phyloP scores from a whole-genome alignment of 2,888 invertebrate genomes.

The Maniola hyperantus region DNA sequence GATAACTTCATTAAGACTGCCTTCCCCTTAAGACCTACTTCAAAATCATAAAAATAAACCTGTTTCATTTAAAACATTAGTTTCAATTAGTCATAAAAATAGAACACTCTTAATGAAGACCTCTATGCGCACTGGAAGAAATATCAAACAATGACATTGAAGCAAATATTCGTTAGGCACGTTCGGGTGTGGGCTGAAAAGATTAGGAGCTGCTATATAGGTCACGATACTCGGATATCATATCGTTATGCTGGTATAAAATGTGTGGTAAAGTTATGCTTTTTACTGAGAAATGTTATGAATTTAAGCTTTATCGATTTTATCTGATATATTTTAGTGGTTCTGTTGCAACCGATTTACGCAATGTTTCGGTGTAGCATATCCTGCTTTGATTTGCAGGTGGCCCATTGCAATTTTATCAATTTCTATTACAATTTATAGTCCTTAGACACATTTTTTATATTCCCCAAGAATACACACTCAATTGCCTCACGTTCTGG shows the following conservation, averaged over 20 bases:
- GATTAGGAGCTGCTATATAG: constrained; percentile 45
- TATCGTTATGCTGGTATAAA: constrained; percentile 16
- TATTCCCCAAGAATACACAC: too few relatives aligned
- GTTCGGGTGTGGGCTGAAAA: constrained; percentile 57
- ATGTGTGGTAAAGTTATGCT: constrained; percentile 14
- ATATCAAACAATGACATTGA: constrained; percentile 38
- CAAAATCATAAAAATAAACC: constrained; percentile 10
- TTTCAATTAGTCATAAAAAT: constrained; percentile 13
- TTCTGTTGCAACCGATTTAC: not conserved
- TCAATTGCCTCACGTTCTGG: too few relatives aligned
- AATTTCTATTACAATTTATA: not conserved
- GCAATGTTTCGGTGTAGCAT: not conserved
- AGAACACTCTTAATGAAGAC: not conserved
- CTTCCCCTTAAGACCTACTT: not conserved
- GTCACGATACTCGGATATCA: constrained; percentile 35
- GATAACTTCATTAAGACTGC: too few relatives aligned
- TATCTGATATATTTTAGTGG: not conserved
- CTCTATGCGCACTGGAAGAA: constrained; percentile 4
- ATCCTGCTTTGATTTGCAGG: not conserved
- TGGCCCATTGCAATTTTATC: not conserved
- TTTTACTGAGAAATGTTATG: constrained; percentile 10
- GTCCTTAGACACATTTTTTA: too few relatives aligned
- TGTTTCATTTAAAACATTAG: constrained; percentile 4
- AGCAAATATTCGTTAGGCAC: constrained; percentile 43
- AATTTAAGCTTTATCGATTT: constrained; percentile 1